Evolutionary conservation across 2,113 vertebrate species (phyloP).

Genomic region (Pogonocichla stellata): DNA sequence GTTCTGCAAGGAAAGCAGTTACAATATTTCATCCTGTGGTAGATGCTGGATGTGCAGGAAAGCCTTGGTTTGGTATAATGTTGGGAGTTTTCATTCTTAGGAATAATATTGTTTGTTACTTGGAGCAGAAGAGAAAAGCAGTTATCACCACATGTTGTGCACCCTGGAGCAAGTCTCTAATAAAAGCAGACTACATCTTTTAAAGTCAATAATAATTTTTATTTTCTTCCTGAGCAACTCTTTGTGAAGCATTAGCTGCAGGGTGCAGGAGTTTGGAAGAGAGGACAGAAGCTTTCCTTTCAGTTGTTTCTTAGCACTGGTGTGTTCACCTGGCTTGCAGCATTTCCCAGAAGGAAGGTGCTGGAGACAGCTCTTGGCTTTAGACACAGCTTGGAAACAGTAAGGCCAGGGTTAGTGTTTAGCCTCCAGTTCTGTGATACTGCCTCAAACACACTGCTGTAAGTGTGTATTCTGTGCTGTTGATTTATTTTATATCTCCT

Average conservation of each 20-base stretch:
- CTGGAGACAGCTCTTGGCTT: not conserved
- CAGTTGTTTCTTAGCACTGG: not conserved
- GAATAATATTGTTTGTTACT: constrained; percentile 50
- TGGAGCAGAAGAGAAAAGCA: constrained; percentile 18
- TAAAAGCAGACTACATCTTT: constrained; percentile 29
- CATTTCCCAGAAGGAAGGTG: not conserved
- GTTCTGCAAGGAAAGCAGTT: not conserved
- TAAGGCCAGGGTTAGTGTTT: not conserved
- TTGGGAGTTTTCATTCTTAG: constrained; percentile 22
- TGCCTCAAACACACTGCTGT: not conserved
- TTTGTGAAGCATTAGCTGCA: not conserved
- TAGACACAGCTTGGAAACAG: not conserved
- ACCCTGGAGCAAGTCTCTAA: constrained; percentile 32
- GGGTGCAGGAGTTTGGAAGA: not conserved
- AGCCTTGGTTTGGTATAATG: not conserved
- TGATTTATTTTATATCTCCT: not conserved
- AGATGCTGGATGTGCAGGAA: not conserved
- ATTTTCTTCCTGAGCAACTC: not conserved
- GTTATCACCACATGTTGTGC: constrained; percentile 15
- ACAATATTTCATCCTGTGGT: not conserved
- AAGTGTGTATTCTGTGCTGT: not conserved
- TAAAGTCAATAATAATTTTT: not conserved
- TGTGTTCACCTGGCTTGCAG: not conserved
- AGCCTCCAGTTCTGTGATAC: not conserved
- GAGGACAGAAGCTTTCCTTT: not conserved